Conservation (phyloP, 1,140 invertebrate genomes). For the Calephelis virginiensis region DNA sequence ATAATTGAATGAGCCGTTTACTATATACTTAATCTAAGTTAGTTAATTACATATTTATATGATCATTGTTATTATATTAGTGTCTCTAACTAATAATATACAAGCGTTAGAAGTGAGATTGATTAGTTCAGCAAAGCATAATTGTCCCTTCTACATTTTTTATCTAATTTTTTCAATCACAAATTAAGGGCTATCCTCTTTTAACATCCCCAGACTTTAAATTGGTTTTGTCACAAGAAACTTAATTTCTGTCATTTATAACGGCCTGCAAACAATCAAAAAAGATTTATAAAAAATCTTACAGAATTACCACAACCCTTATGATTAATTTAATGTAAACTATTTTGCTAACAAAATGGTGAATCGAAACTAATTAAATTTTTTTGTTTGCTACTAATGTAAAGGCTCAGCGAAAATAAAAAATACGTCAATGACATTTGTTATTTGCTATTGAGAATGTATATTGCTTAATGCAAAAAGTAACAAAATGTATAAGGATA, state of each 20-base stretch:
- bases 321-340: too few species aligned
- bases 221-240: conserved; percentile 1
- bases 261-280: conserved; percentile 8
- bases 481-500: too few species aligned
- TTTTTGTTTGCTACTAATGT: too few species aligned
- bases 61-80: conserved; percentile 3
- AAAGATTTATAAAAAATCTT: neutral
- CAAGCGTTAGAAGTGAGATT: conserved; percentile 21
- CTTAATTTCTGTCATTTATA: conserved; percentile 9
- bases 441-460: too few species aligned
- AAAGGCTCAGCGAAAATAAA: too few species aligned
- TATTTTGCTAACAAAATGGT: too few species aligned
- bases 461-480: too few species aligned
- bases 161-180: neutral
- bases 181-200: neutral
- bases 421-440: too few species aligned
- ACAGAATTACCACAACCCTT: too few species aligned
- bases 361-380: too few species aligned
- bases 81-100: neutral
- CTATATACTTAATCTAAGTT: conserved; percentile 25
- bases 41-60: conserved; percentile 17
- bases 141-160: neutral
- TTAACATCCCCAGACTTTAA: neutral
- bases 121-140: conserved; percentile 50
- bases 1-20: neutral